phyloP scores from a whole-genome alignment of 2,888 invertebrate species.

The Tenthredo distinguenda region DNA sequence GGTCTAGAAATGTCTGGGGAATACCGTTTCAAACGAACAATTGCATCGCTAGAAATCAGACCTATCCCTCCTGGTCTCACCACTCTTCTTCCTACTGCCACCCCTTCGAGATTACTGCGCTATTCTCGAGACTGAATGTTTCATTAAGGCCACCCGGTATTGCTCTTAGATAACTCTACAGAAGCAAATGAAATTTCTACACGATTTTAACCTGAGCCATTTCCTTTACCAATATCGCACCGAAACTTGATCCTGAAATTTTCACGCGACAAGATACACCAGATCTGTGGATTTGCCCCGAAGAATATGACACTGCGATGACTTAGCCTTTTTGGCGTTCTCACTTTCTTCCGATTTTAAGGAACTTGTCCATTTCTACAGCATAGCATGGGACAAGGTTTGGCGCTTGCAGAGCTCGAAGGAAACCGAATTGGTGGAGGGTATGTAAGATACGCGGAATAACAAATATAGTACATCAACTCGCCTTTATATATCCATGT shows the following conservation, averaged over 20 bases:
- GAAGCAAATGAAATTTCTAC: slow-evolving; percentile 77
- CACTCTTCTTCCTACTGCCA: slow-evolving; percentile 60
- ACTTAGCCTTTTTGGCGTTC: neutral
- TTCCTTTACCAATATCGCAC: slow-evolving; percentile 65
- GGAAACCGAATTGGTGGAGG: neutral
- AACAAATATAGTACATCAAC: neutral
- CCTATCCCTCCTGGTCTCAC: slow-evolving; percentile 69
- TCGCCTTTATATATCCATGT: slow-evolving; percentile 43
- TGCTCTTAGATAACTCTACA: slow-evolving; percentile 78
- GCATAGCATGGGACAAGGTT: neutral
- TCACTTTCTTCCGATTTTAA: neutral
- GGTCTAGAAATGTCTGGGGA: slow-evolving; percentile 72
- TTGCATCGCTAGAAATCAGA: slow-evolving; percentile 78
- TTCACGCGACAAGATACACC: neutral
- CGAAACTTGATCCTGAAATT: neutral
- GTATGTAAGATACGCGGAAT: neutral
- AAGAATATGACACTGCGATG: neutral
- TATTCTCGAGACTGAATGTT: slow-evolving; percentile 78
- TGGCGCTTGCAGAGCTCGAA: neutral
- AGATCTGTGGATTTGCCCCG: neutral
- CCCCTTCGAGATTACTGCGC: slow-evolving; percentile 77
- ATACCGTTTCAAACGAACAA: slow-evolving; percentile 77
- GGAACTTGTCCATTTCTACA: neutral
- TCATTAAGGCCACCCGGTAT: slow-evolving; percentile 78
- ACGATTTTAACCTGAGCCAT: slow-evolving; percentile 67